A percentile compares a stretch with the other conserved stretches of the same genome.
phyloP scores from a whole-genome alignment of 2,113 vertebrate species.

The Microcebus tavaratra region DNA sequence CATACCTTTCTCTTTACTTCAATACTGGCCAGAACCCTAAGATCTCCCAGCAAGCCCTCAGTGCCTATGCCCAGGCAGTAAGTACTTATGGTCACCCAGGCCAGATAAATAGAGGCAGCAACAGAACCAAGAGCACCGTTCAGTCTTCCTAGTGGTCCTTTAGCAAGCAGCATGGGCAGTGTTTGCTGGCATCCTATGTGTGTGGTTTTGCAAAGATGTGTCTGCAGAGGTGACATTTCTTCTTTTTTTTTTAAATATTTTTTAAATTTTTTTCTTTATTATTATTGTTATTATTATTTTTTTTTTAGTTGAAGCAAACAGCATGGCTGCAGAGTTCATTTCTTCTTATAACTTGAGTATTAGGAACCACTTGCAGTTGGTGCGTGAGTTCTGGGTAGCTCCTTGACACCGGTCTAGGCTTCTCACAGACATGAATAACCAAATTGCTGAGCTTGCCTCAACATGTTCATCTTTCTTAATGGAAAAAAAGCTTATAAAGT shows the following conservation, averaged over 20 bases:
- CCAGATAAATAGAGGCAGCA: not conserved
- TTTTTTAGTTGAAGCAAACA: too few relatives aligned
- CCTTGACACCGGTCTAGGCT: not conserved
- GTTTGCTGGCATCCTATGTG: not conserved
- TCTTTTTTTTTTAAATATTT: not conserved
- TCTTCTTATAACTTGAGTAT: not conserved
- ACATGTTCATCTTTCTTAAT: not conserved
- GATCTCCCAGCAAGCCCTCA: conserved; percentile 93
- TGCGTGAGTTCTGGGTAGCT: not conserved
- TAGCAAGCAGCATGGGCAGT: not conserved
- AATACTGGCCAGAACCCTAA: conserved; percentile 92
- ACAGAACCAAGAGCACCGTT: not conserved
- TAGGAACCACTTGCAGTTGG: not conserved
- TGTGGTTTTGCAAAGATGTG: not conserved
- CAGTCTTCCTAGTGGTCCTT: not conserved
- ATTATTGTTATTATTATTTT: too few relatives aligned
- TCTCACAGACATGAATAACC: not conserved
- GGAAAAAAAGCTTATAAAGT: not conserved
- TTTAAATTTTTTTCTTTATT: too few relatives aligned
- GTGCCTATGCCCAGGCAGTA: conserved; percentile 92
- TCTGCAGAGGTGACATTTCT: not conserved
- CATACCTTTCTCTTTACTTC: conserved; percentile 94
- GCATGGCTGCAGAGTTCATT: not conserved
- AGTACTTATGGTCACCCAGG: conserved; percentile 77
- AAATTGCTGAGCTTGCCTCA: not conserved